Conservation (phyloP, 2,888 invertebrate species). For the Phengaris alcon region DNA sequence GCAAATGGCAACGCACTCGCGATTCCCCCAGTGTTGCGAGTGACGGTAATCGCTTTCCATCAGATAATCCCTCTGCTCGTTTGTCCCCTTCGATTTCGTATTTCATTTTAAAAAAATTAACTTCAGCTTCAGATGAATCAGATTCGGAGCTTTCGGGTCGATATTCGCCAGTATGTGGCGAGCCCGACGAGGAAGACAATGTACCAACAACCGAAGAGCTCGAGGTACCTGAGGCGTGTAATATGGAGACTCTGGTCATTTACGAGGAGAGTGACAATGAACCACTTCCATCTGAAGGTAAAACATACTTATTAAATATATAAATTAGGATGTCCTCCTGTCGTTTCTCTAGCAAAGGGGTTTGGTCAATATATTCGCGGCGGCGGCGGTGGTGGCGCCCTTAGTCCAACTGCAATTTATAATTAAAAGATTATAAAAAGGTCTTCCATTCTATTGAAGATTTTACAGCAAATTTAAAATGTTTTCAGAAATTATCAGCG, state of each 20-base stretch:
- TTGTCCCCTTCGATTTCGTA: too few relatives aligned
- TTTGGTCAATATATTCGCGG: too few relatives aligned
- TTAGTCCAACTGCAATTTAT: neutral
- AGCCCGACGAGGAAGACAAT: conserved; percentile 52
- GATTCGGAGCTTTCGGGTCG: conserved; percentile 80
- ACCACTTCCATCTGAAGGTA: conserved; percentile 54
- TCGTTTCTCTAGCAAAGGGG: too few relatives aligned
- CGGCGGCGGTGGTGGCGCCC: too few relatives aligned
- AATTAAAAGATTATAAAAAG: neutral
- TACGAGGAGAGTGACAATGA: conserved; percentile 58
- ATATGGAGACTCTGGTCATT: conserved; percentile 67
- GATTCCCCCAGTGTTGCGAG: too few relatives aligned
- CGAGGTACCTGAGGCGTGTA: conserved; percentile 60
- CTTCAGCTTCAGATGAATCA: conserved; percentile 55
- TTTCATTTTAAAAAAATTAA: neutral
- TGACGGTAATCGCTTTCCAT: too few relatives aligned
- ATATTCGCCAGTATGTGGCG: conserved; percentile 84
- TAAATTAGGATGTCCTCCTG: too few relatives aligned
- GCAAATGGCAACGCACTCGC: too few relatives aligned
- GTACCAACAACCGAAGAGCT: conserved; percentile 33
- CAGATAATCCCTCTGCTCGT: too few relatives aligned
- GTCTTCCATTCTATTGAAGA: neutral
- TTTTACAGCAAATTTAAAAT: neutral
- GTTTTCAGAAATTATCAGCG: neutral
- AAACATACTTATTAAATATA: neutral